Percentiles rank a stretch among this genome's conserved stretches.
Conservation (phyloP, 1,140 invertebrate genomes). For the Vanessa atalanta region DNA sequence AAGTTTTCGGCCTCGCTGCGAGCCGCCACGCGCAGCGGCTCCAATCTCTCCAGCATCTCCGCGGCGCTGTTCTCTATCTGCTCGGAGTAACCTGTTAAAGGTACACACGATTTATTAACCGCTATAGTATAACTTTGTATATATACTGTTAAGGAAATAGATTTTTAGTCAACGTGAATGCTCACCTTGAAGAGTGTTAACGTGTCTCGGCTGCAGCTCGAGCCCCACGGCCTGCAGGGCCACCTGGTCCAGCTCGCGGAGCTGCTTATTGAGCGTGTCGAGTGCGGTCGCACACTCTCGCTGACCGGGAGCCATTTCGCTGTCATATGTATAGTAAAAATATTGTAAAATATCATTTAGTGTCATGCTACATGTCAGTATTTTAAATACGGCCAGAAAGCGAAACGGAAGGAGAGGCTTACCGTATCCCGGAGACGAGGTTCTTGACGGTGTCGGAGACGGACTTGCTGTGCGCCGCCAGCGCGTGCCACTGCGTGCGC, state of each 20-base stretch:
- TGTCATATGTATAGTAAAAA: constrained; percentile 46
- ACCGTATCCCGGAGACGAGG: constrained; percentile 93
- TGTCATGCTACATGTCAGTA: too few species aligned
- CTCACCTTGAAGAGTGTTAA: constrained; percentile 89
- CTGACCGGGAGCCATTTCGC: constrained; percentile 97
- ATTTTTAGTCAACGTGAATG: background rate
- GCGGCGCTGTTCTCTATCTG: constrained; percentile 87
- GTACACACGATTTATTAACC: background rate
- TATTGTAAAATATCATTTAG: too few species aligned
- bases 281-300: constrained; percentile 94
- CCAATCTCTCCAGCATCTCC: constrained; percentile 90
- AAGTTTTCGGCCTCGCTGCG: constrained; percentile 96
- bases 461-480: constrained; percentile 95
- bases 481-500: constrained; percentile 94
- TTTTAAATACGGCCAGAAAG: too few species aligned
- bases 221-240: constrained; percentile 93
- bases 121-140: too few species aligned
- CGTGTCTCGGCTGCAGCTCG: constrained; percentile 85
- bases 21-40: constrained; percentile 90
- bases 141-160: too few species aligned
- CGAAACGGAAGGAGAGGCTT: too few species aligned
- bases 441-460: constrained; percentile 98
- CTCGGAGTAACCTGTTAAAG: constrained; percentile 85
- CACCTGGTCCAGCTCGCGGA: constrained; percentile 92
- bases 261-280: constrained; percentile 87